These are phyloP conservation scores for Sicus ferrugineus DNA, from an alignment of 2,888 invertebrate species.

Conservation along the genomic window DNA sequence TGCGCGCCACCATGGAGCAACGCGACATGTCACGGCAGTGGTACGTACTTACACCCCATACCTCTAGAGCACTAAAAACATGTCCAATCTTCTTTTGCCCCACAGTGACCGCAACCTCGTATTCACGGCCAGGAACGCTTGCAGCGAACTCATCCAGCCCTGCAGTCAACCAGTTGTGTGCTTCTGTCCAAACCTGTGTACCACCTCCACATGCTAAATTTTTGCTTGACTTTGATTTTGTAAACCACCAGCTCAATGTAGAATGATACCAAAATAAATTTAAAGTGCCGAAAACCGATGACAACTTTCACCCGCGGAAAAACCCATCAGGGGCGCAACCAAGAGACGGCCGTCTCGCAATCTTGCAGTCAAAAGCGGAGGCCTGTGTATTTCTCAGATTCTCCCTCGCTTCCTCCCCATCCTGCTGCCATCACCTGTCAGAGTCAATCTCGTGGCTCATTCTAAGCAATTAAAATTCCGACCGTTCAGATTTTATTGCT, in stretches of 20 bases:
- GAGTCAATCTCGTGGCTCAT: neutral
- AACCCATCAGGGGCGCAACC: no score
- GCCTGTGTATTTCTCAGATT: no score
- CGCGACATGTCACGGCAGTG: constrained; percentile 48
- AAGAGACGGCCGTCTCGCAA: no score
- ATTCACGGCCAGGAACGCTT: neutral
- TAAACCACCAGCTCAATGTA: neutral
- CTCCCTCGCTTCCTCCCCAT: neutral
- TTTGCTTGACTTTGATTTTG: neutral
- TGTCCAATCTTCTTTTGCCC: neutral
- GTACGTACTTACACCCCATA: constrained; percentile 36
- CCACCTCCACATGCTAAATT: neutral
- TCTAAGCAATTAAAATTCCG: neutral
- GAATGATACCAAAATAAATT: constrained; percentile 9
- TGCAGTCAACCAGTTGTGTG: constrained; percentile 6
- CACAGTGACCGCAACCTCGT: neutral
- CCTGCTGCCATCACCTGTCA: neutral
- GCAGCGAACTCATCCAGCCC: constrained; percentile 12
- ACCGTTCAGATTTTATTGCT: no score
- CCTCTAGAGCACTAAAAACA: neutral
- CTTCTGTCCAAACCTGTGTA: neutral
- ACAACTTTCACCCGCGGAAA: neutral
- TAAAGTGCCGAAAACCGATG: constrained; percentile 4
- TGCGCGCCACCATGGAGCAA: constrained; percentile 52
- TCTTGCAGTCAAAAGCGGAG: no score